These are phyloP conservation scores for Etia nguti DNA, from an alignment of 2,113 vertebrate genomes.

Conservation along the genomic window DNA sequence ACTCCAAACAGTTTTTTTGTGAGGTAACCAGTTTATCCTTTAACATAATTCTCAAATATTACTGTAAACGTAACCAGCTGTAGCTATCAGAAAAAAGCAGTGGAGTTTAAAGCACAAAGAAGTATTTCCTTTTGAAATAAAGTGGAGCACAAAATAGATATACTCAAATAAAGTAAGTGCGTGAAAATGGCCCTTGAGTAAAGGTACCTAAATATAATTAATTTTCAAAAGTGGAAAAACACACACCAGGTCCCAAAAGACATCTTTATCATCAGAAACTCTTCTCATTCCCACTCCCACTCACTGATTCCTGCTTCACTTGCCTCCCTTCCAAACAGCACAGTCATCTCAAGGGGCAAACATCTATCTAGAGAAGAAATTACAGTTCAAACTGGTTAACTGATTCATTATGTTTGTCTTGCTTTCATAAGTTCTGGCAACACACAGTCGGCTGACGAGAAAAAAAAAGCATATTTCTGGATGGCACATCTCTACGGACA, in stretches of 20 bases:
- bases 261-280: conserved; percentile 9
- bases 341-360: conserved; percentile 37
- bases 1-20: not conserved
- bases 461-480: conserved; percentile 37
- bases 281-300: conserved; percentile 37
- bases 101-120: not conserved
- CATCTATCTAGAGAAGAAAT: conserved; percentile 15
- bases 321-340: conserved; percentile 17
- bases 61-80: not conserved
- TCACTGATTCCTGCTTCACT: conserved; percentile 16
- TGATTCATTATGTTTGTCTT: conserved; percentile 48
- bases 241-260: not conserved
- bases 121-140: not conserved
- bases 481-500: conserved; percentile 46
- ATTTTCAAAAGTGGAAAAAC: not conserved
- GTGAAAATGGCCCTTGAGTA: not conserved
- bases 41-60: not conserved
- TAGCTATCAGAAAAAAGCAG: not conserved
- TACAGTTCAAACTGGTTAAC: conserved; percentile 29
- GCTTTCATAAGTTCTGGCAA: conserved; percentile 47
- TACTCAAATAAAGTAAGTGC: not conserved
- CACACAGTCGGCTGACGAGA: not conserved
- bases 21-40: not conserved
- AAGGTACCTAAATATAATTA: not conserved
- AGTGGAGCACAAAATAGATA: not conserved